These are phyloP conservation scores for Euura lappo DNA, from an alignment of 1,140 invertebrate species.

Conservation along the genomic window DNA sequence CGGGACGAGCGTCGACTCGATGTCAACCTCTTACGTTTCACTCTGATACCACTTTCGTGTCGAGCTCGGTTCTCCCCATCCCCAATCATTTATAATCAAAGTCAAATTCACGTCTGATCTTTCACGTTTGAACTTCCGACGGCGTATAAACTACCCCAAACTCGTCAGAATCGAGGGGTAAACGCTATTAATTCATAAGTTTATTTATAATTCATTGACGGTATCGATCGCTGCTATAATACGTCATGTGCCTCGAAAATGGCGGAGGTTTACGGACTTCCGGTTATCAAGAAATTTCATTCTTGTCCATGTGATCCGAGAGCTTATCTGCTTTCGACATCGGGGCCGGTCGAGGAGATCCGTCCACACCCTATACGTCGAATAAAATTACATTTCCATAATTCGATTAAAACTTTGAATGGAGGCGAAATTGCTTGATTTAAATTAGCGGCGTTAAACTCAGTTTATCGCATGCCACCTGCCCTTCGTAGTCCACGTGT, in stretches of 20 bases:
- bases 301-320: too few species aligned
- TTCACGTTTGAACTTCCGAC: too few species aligned
- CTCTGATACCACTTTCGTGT: background rate
- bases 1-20: background rate
- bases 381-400: constrained; percentile 7
- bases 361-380: background rate
- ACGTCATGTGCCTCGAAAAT: too few species aligned
- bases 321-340: background rate
- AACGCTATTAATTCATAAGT: too few species aligned
- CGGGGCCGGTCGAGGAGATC: background rate
- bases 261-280: too few species aligned
- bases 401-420: constrained; percentile 5
- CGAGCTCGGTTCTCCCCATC: background rate
- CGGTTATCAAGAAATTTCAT: too few species aligned
- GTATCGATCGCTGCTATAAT: too few species aligned
- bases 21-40: background rate
- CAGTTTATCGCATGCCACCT: background rate
- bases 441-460: background rate
- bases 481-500: background rate
- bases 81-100: background rate
- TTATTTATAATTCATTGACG: too few species aligned
- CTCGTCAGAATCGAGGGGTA: too few species aligned
- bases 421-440: constrained; percentile 4
- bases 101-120: too few species aligned
- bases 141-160: too few species aligned